phyloP scores from a whole-genome alignment of 1,140 invertebrate genomes.

The Pseudoatta argentina region DNA sequence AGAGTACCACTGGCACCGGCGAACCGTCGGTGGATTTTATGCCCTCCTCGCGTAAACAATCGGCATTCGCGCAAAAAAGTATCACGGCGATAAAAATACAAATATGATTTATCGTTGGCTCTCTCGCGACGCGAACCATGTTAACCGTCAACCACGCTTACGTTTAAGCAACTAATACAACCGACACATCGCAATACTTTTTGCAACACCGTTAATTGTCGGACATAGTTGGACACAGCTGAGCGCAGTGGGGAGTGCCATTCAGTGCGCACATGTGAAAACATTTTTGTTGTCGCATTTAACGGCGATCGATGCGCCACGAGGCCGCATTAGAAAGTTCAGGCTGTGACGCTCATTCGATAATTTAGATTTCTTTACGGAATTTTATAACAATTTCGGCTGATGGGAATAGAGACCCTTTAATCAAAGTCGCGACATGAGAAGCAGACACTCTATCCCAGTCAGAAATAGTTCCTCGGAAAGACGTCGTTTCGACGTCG shows the following conservation, averaged over 20 bases:
- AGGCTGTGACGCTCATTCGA: not conserved
- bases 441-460: too few species aligned
- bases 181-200: conserved; percentile 6
- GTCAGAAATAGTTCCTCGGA: too few species aligned
- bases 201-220: conserved; percentile 18
- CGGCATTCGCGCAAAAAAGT: conserved; percentile 3
- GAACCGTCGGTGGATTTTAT: not conserved
- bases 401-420: too few species aligned
- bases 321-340: not conserved
- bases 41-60: not conserved
- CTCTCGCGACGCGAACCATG: not conserved
- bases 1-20: conserved; percentile 89
- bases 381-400: too few species aligned
- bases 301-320: not conserved
- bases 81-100: not conserved
- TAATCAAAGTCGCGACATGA: too few species aligned
- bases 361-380: conserved; percentile 5
- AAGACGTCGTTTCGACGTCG: too few species aligned
- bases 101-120: not conserved
- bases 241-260: not conserved
- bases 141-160: not conserved
- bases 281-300: not conserved
- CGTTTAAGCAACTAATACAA: not conserved
- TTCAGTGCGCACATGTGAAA: not conserved
- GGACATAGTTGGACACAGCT: not conserved